Evolutionary conservation across 2,797 vertebrate species (phyloP), one percentile per base, ranked within the genome.

Genomic region (Naso thynnoides): DNA sequence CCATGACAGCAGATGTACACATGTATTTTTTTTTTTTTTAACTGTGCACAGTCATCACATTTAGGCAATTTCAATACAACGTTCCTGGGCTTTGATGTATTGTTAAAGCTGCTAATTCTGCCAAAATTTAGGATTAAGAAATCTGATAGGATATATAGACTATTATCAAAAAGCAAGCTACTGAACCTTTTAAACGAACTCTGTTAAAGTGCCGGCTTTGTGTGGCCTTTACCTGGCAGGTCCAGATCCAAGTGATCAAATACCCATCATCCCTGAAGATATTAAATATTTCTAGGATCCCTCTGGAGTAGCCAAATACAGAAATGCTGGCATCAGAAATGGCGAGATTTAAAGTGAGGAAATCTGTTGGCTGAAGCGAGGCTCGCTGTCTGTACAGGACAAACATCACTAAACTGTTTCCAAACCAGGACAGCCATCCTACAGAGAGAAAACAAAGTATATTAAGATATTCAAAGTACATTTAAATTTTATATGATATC

Each of bases 371-470:
- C 84, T 96, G 95, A 52, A 97, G 94, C 39, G 89, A 77, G 7
- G 91, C 85, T 64, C 95, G 94, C 81, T 97, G 96, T 76, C 95
- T 96, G 82, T 95, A 95, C 44, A 96, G 86, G 48, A 97, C 90
- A 84, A 97, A 96, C 73, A 97, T 95, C 83, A 96, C 95, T 72
- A 96, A 81, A 81, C 95, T 96, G 90, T 97, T 97, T 76, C 96
- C 95, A 89, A 97, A 96, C 96, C 95, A 97, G 55, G 97, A 96
- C 52, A 96, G 82, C 96, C 95, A 97, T 62, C 95, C 96, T 96
- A 76, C 11, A 49, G 79, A 81, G 39, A 85, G 47, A 81, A 85
- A 56, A 81, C 45, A 84, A 64, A 88, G 3, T 0, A 10, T 16
- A 56, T 10, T 75, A 19, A 59, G 26, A 16, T 1, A 55, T n/a